Percentiles rank a stretch among this genome's conserved stretches.
Evolutionary conservation across 1,140 invertebrate species (phyloP).

Genomic region (Bombus pascuorum): DNA sequence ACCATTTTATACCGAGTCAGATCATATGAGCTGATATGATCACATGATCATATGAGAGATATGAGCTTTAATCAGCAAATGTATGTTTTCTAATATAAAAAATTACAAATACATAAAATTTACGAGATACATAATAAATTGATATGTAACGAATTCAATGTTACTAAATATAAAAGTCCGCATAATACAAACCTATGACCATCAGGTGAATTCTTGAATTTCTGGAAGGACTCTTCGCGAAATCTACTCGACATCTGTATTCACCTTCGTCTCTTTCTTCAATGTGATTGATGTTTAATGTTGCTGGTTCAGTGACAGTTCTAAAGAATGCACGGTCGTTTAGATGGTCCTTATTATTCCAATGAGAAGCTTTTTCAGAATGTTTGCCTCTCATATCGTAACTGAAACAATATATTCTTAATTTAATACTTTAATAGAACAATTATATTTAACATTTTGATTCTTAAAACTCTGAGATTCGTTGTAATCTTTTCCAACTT

Average conservation of each 20-base stretch:
- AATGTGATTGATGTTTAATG: conserved; percentile 85
- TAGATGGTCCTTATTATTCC: conserved; percentile 84
- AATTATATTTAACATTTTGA: too few relatives aligned
- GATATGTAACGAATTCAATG: neutral
- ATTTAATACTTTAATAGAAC: neutral
- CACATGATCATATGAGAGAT: too few relatives aligned
- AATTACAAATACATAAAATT: neutral
- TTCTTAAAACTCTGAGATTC: too few relatives aligned
- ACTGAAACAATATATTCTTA: conserved; percentile 79
- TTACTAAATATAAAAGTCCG: neutral
- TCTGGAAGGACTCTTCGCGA: conserved; percentile 90
- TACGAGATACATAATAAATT: neutral
- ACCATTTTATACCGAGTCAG: too few relatives aligned
- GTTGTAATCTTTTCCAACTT: too few relatives aligned
- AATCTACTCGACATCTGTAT: conserved; percentile 91
- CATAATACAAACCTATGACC: conserved; percentile 89
- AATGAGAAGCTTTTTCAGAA: conserved; percentile 83
- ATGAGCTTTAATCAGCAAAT: too few relatives aligned
- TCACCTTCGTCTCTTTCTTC: conserved; percentile 87
- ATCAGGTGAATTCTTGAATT: conserved; percentile 91
- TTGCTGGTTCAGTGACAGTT: conserved; percentile 83
- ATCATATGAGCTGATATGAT: too few relatives aligned
- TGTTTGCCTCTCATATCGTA: conserved; percentile 85
- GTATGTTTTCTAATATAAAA: too few relatives aligned
- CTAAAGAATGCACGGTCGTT: conserved; percentile 84